These are phyloP conservation scores for Ammospiza caudacuta DNA, from an alignment of 2,113 vertebrate genomes.

Conservation along the genomic window DNA sequence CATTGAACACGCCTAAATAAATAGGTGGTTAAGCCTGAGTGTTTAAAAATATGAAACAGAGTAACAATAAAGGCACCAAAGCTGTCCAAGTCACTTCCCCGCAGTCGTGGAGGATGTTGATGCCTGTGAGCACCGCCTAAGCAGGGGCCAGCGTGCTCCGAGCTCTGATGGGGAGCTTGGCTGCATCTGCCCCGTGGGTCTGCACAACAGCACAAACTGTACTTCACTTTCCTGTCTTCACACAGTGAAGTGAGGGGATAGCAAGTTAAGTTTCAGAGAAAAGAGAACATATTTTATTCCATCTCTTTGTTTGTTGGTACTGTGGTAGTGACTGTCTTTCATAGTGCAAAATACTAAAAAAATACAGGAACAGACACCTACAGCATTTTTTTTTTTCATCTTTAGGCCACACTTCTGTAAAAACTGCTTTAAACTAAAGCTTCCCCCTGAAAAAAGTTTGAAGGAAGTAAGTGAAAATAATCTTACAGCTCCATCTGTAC, in stretches of 20 bases:
- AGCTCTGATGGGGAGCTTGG: background rate
- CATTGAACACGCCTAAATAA: background rate
- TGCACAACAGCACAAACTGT: background rate
- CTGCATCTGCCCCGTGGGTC: background rate
- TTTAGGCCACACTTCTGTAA: background rate
- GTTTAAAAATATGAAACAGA: background rate
- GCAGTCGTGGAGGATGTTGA: rapidly evolving
- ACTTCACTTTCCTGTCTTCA: background rate
- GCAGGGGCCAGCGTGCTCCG: background rate
- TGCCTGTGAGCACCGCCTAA: rapidly evolving
- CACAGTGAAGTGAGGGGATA: rapidly evolving
- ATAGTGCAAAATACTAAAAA: background rate
- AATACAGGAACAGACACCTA: background rate
- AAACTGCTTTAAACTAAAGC: background rate
- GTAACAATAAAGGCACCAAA: background rate
- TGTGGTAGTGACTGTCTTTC: background rate
- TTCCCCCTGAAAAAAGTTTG: background rate
- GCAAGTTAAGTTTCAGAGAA: background rate
- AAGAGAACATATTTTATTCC: background rate
- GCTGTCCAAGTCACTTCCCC: background rate
- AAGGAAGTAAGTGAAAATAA: background rate
- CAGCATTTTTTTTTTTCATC: background rate
- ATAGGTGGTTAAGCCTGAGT: background rate
- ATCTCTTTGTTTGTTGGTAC: background rate
- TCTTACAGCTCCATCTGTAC: background rate